A percentile compares a stretch with the other conserved stretches of the same genome.
Evolutionary conservation across 2,113 vertebrate genomes (phyloP).

Genomic region (Loxodonta africana): DNA sequence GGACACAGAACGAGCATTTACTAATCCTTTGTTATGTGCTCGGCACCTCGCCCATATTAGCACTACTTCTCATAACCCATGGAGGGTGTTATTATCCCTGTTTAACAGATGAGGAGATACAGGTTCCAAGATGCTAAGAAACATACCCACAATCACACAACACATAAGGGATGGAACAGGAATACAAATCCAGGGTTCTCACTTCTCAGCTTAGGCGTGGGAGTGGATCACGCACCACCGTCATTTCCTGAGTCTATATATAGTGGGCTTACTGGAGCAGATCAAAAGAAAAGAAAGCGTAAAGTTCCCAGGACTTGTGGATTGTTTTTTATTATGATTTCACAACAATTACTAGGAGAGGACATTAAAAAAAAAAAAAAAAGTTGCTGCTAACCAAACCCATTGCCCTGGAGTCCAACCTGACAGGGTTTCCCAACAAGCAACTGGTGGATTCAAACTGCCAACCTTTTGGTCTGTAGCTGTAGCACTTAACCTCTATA

Average conservation of each 20-base stretch:
- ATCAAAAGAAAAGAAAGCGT: slow-evolving; percentile 53
- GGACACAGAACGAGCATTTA: background rate
- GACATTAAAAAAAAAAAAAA: slow-evolving; percentile 19
- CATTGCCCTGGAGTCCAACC: too few relatives aligned
- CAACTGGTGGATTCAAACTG: too few relatives aligned
- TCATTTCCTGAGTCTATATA: slow-evolving; percentile 46
- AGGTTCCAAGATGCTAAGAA: slow-evolving; percentile 42
- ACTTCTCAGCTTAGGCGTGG: background rate
- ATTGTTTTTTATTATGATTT: background rate
- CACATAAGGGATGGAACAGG: background rate
- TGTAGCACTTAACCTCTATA: too few relatives aligned
- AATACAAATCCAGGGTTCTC: slow-evolving; percentile 17
- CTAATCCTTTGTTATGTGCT: slow-evolving; percentile 6
- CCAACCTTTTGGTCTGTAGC: too few relatives aligned
- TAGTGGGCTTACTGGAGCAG: slow-evolving; percentile 10
- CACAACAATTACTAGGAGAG: slow-evolving; percentile 38
- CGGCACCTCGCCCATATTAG: background rate
- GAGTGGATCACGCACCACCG: background rate
- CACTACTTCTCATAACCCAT: background rate
- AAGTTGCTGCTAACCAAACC: background rate
- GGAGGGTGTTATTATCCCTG: background rate
- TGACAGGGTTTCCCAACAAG: too few relatives aligned
- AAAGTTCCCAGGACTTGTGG: slow-evolving; percentile 5
- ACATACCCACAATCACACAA: background rate
- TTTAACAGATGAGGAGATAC: slow-evolving; percentile 59